phyloP scores from a whole-genome alignment of 1,140 invertebrate genomes.

The Atta texana region DNA sequence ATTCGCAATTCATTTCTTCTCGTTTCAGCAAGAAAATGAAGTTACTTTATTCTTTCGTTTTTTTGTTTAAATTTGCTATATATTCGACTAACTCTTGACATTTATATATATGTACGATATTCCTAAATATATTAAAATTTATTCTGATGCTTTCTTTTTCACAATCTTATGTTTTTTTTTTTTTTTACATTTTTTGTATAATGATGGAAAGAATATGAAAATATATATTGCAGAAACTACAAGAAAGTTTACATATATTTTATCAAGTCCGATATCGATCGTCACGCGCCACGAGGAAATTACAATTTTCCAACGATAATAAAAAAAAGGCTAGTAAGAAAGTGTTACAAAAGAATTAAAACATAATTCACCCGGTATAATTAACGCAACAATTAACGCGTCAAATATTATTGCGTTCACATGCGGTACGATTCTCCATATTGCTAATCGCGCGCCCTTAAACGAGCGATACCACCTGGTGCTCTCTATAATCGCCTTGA shows the following conservation, averaged over 20 bases:
- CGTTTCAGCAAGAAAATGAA: neutral
- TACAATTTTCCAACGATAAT: neutral
- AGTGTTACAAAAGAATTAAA: neutral
- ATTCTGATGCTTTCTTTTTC: neutral
- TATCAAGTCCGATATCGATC: neutral
- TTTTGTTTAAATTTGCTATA: neutral
- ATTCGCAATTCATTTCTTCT: neutral
- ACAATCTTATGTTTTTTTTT: neutral
- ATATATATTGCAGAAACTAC: neutral
- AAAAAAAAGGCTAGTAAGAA: neutral
- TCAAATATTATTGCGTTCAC: slow-evolving; percentile 40
- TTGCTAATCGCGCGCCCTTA: slow-evolving; percentile 49
- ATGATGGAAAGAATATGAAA: neutral
- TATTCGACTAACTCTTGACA: too few species aligned
- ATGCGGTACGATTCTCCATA: slow-evolving; percentile 44
- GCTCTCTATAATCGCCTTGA: slow-evolving; percentile 38
- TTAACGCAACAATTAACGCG: slow-evolving; percentile 40
- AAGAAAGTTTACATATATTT: slow-evolving; percentile 13
- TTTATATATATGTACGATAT: neutral
- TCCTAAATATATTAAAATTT: neutral
- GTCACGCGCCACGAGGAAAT: neutral
- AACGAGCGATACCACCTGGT: slow-evolving; percentile 54
- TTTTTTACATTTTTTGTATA: neutral
- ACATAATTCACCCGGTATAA: neutral
- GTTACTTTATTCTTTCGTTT: neutral